Percentiles rank a stretch among this genome's conserved stretches.
Conservation (phyloP, 2,113 vertebrate genomes). For the Zosterops borbonicus region DNA sequence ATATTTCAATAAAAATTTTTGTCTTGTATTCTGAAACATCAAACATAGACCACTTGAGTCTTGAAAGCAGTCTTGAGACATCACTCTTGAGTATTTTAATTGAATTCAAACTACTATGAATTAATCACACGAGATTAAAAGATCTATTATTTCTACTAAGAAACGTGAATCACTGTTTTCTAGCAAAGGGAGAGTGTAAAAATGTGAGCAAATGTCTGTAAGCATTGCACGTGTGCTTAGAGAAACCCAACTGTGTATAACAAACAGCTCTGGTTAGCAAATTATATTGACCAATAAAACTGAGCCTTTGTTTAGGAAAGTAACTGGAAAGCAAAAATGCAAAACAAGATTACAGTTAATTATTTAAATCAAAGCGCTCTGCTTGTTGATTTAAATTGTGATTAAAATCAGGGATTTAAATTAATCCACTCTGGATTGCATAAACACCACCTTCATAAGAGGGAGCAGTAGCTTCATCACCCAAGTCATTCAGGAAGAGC, state of each 20-base stretch:
- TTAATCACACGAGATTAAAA: neutral
- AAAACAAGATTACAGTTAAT: conserved; percentile 46
- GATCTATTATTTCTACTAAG: neutral
- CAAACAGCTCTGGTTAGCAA: conserved; percentile 24
- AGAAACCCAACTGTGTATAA: neutral
- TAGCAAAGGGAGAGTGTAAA: neutral
- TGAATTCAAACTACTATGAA: neutral
- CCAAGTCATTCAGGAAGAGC: neutral
- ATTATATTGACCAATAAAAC: conserved; percentile 31
- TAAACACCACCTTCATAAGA: conserved; percentile 11
- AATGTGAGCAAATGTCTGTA: neutral
- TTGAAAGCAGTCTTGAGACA: neutral
- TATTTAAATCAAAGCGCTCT: conserved; percentile 55
- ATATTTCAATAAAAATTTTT: neutral
- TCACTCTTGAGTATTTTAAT: neutral
- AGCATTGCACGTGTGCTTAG: neutral
- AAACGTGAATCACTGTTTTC: neutral
- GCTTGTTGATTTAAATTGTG: conserved; percentile 51
- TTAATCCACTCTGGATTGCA: conserved; percentile 42
- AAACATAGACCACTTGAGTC: neutral
- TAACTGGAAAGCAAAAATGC: conserved; percentile 62
- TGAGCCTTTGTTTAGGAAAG: conserved; percentile 40
- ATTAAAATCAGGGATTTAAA: conserved; percentile 65
- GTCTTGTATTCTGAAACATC: neutral
- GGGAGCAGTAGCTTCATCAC: neutral